Base-by-base conservation (phyloP, 2,888 invertebrate species). In the Omphaloscelis lunosa region DNA sequence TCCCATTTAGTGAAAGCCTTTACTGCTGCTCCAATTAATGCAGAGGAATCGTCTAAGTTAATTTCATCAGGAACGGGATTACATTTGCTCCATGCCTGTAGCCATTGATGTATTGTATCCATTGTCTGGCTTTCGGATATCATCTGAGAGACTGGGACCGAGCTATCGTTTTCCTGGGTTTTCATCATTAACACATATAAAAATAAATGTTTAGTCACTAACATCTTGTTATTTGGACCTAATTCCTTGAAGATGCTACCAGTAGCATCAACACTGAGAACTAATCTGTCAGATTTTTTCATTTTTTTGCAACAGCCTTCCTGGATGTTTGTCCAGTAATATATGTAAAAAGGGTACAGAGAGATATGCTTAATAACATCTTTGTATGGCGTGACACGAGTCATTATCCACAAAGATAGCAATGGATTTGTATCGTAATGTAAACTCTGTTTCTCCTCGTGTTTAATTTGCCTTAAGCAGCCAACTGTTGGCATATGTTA, bases 31-130 rank as follows among this genome's bases (percentile, higher is more conserved):
- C 68, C 75, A 20, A 75, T 75, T 51, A 75, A 66, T 51, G 71
- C 70, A 41, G 66, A 72, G 51, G 69, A 75, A 65, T 75, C 71
- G 58, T 75, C 77, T 62, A 63, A 68, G 48, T 68, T 68, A 27
- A 77, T 62, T 77, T 77, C 67, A 72, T 77, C 62, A 61, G 77
- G 77, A 67, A 67, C 53, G 61, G 77, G 67, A 56, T 77, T 72
- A 61, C 67, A 72, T 62, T 77, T 77, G 53, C 41, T 61, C 72
- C 72, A 68, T 0, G 72, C 72, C 23, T 53, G 61, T 29, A 73
- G 66, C 70, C 78, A 74, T 66, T 73, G 51, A 69, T 70, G 45
- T 69, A 72, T 72, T 39, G 72, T 72, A 23, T 77, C 56, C 59
- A 73, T 63, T 34, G 68, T 73, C 20, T 73, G 72, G 67, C 65